Evolutionary conservation across 1,140 invertebrate genomes (phyloP), one percentile per base, ranked within the genome.

Genomic region (Eriocheir sinensis): DNA sequence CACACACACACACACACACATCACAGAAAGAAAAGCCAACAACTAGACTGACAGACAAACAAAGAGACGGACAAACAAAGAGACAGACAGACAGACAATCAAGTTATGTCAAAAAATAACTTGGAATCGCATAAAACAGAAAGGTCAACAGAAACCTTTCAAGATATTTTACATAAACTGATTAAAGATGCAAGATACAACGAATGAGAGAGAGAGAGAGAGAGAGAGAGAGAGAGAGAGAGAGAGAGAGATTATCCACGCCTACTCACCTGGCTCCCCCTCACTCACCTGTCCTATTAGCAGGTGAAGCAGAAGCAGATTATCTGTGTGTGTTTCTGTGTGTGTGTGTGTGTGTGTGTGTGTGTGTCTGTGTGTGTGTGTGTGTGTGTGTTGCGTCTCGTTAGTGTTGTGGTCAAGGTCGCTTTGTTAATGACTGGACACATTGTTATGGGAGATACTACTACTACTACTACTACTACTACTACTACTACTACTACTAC

Each of bases 241-340:
- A 72, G 53, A 72, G 60, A 72, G 60, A 72, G 60, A 72, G 60
- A 72, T n/a, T n/a, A n/a, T n/a, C n/a, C n/a, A n/a, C n/a, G n/a
- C n/a, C n/a, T n/a, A n/a, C n/a, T n/a, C n/a, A 2, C 53, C 53
- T 60, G 6, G 4, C 44, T 21, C 60, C 60, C 60, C 60, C n/a
- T 6, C 27, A 72, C 27, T n/a, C 60, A 72, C 17, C 60, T 72
- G 60, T 72, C 21, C 60, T 72, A 6, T n/a, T 72, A 4, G 9
- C 60, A n/a, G n/a, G 60, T 72, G 60, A 72, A 12, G 60, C n/a
- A 6, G 60, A 72, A 72, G 21, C 44, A n/a, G 21, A 17, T n/a
- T 72, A 3, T 48, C 4, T 48, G 44, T 48, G 44, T 48, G 44
- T 48, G 44, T 48, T 4, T 48, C 44, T 48, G 44, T 48, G 44